Evolutionary conservation across 2,797 vertebrate genomes (phyloP), one percentile per base, ranked within the genome.

Genomic region (Perodicticus potto): DNA sequence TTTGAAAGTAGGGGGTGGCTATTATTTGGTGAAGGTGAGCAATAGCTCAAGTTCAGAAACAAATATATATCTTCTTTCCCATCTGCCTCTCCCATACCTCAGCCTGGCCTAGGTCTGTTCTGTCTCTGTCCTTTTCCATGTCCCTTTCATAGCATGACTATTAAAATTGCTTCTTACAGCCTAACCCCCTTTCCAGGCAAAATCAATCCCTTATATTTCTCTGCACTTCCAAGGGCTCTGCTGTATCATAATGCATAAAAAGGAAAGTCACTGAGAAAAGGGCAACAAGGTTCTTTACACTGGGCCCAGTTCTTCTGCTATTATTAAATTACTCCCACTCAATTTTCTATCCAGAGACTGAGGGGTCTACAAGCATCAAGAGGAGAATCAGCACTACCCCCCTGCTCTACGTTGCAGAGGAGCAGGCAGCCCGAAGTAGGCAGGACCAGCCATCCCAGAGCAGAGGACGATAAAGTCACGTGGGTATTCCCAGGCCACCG

Each of bases 221-320:
- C 53, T 69, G 34, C 14, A 63, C 72, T 69, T 81, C 29, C 40
- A n/a, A 0, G 57, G 53, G 65, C 61, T 67, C 91, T 65, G 76
- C 91, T 91, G 12, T 49, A 94, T 40, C 78, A 17, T 59, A 78
- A 74, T 57, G 40, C 76, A 37, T 22, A 59, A 87, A 67, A 95
- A 90, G 84, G 77, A 90, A 97, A 95, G 93, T 95, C 93, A 32
- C 86, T 88, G 81, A 96, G 76, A 65, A 96, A 93, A 95, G 70
- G 59, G 63, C 96, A 95, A 17, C 84, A 86, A 77, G 59, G 85
- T 85, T 96, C 86, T 82, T 95, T 76, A 89, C 55, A 69, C 57
- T 40, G 53, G 61, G 55, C 76, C 93, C 11, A 5, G n/a, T 73
- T 86, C 96, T 97, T 96, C 83, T 84, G 76, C 96, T 95, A 82